Percentiles rank a stretch among this genome's conserved stretches.
Conservation (phyloP, 2,113 vertebrate genomes). For the Charadrius vociferus region DNA sequence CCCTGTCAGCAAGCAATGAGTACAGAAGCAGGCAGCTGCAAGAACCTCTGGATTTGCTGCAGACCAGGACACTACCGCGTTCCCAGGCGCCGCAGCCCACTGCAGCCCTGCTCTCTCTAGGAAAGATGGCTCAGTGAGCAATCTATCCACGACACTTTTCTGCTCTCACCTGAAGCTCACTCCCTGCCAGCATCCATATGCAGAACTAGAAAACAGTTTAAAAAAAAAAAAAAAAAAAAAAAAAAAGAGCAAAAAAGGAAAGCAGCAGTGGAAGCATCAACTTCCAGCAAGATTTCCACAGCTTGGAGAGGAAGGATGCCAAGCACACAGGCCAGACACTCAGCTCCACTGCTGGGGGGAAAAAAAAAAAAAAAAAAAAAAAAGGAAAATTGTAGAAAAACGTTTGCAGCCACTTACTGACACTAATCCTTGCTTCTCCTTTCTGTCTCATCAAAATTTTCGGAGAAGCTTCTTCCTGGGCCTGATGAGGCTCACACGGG, state of each 20-base stretch:
- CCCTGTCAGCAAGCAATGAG: not conserved
- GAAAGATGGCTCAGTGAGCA: not conserved
- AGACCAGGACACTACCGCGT: accelerated
- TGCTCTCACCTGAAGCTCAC: not conserved
- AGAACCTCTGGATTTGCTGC: not conserved
- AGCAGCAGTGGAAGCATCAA: not conserved
- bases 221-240: accelerated
- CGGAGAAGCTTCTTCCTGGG: not conserved
- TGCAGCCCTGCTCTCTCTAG: not conserved
- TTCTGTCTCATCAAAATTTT: not conserved
- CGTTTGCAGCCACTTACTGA: not conserved
- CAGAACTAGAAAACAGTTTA: not conserved
- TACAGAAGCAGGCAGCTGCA: not conserved
- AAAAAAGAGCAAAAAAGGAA: not conserved
- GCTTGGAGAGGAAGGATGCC: not conserved
- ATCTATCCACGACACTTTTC: not conserved
- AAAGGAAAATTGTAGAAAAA: not conserved
- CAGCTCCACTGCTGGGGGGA: not conserved
- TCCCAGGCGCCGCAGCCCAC: not conserved
- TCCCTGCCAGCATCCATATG: not conserved
- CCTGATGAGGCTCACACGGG: not conserved
- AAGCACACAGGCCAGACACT: not conserved
- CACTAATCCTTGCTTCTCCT: not conserved
- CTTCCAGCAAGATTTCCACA: not conserved
- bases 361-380: not conserved